Evolutionary conservation across 2,113 vertebrate genomes (phyloP).

Genomic region (Gymnarchus niloticus): DNA sequence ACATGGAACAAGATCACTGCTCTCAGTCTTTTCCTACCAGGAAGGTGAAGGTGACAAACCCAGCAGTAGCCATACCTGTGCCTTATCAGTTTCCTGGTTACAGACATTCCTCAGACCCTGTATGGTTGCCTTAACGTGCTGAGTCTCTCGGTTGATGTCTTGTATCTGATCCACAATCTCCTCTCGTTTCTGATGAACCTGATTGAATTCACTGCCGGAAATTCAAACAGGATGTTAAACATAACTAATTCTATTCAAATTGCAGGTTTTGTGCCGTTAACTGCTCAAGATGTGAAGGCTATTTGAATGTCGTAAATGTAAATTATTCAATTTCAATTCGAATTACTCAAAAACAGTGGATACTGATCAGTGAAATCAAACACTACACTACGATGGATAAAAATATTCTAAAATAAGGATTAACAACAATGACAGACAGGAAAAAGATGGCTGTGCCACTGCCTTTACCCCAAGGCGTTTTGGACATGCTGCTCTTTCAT

Average conservation of each 20-base stretch:
- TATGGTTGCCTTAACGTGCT: constrained; percentile 59
- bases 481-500: constrained; percentile 59
- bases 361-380: too few relatives aligned
- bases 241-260: too few relatives aligned
- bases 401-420: background rate
- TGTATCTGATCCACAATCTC: constrained; percentile 59
- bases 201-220: constrained; percentile 54
- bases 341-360: too few relatives aligned
- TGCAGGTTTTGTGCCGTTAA: too few relatives aligned
- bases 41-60: background rate
- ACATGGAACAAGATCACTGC: too few relatives aligned
- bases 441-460: background rate
- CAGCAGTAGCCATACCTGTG: constrained; percentile 52
- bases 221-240: too few relatives aligned
- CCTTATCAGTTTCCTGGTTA: constrained; percentile 53
- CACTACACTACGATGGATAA: background rate
- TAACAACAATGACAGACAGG: background rate
- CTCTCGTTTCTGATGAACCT: constrained; percentile 62
- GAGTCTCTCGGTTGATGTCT: constrained; percentile 50
- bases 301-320: too few relatives aligned
- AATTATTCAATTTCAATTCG: too few relatives aligned
- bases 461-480: constrained; percentile 52
- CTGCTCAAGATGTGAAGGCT: too few relatives aligned
- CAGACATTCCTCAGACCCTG: constrained; percentile 54
- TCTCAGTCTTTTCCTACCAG: background rate